These are phyloP conservation scores for Cynaeus angustus DNA, from an alignment of 2,888 invertebrate species.

Conservation along the genomic window DNA sequence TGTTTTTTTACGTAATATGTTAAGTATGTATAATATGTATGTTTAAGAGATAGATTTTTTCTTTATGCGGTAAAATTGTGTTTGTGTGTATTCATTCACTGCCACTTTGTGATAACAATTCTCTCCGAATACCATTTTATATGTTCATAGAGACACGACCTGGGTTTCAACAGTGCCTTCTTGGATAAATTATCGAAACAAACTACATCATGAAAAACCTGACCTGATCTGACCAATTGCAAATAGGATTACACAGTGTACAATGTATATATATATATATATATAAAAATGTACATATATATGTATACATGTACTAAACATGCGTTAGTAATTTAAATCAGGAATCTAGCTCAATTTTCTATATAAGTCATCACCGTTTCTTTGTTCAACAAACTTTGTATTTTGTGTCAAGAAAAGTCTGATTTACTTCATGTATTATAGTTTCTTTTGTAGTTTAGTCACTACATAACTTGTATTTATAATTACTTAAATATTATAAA, in stretches of 20 bases:
- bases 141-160: conserved; percentile 58
- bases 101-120: conserved; percentile 68
- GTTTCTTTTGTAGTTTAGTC: conserved; percentile 55
- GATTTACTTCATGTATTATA: conserved; percentile 62
- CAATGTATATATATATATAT: too few relatives aligned
- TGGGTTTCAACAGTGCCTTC: conserved; percentile 68
- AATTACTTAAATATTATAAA: conserved; percentile 60
- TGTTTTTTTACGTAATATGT: conserved; percentile 46
- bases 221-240: conserved; percentile 65
- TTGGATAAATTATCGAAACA: conserved; percentile 61
- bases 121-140: conserved; percentile 63
- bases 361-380: conserved; percentile 53
- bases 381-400: conserved; percentile 47
- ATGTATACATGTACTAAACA: too few relatives aligned
- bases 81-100: conserved; percentile 56
- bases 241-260: conserved; percentile 55
- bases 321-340: conserved; percentile 53
- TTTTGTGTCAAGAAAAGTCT: conserved; percentile 61
- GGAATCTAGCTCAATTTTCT: conserved; percentile 66
- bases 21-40: conserved; percentile 37
- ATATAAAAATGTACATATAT: too few relatives aligned
- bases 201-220: conserved; percentile 59
- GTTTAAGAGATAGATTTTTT: conserved; percentile 16
- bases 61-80: conserved; percentile 35
- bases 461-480: conserved; percentile 63